Evolutionary conservation across 1,140 invertebrate genomes (phyloP).

Genomic region (Apis cerana): DNA sequence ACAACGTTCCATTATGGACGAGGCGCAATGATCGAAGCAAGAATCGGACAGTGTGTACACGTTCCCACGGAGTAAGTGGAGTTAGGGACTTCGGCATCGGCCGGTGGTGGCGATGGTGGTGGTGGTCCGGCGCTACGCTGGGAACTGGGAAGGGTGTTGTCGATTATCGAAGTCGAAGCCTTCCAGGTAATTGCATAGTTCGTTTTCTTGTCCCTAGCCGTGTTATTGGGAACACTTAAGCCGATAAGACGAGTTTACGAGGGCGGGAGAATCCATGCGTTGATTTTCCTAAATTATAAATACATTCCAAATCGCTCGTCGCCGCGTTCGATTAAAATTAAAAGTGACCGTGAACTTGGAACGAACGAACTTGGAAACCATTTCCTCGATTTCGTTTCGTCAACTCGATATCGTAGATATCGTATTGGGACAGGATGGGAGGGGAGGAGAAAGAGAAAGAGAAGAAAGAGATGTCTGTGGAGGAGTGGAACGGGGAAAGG

Average conservation of each 20-base stretch:
- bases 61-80: constrained; percentile 64
- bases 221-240: constrained; percentile 59
- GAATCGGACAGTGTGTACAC: constrained; percentile 49
- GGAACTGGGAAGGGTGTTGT: constrained; percentile 62
- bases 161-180: constrained; percentile 67
- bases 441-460: neutral
- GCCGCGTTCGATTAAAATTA: neutral
- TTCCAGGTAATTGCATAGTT: constrained; percentile 67
- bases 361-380: neutral
- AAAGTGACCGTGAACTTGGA: neutral
- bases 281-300: constrained; percentile 34
- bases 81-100: constrained; percentile 59
- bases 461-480: neutral
- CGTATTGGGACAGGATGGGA: neutral
- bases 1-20: constrained; percentile 50
- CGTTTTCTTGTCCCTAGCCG: constrained; percentile 56
- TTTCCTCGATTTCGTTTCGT: neutral
- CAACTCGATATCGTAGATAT: neutral
- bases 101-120: neutral
- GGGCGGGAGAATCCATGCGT: neutral
- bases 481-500: constrained; percentile 7
- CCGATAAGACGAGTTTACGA: constrained; percentile 33
- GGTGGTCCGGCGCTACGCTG: constrained; percentile 31
- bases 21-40: constrained; percentile 56
- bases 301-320: fast-evolving